Evolutionary conservation across 2,888 invertebrate species (phyloP), one percentile per base, ranked within the genome.

Genomic region (Drosophila incognita): DNA sequence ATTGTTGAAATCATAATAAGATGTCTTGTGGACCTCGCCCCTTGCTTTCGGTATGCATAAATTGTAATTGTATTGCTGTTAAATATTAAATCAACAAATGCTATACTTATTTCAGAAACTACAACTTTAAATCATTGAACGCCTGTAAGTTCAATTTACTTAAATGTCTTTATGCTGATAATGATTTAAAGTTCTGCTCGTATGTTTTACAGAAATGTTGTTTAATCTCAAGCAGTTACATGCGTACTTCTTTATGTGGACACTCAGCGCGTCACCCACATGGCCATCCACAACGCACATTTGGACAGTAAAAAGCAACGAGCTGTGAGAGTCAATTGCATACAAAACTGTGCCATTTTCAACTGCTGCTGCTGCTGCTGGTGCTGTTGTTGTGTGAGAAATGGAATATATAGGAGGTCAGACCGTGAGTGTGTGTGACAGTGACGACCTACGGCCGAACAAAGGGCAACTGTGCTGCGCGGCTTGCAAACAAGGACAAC

Each of bases 311-410:
- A 90, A 87, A 83, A 83, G 80, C 90, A 87, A 90, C 87, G 87
- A 90, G 90, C 87, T 87, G 87, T 88, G 87, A 82, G 90, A 87
- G 89, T 87, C 90, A 90, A 87, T 87, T 89, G 90, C 87, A 90
- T 89, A 90, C 87, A 89, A 90, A 87, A 87, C 83, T 77, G 84
- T 90, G 89, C 89, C 88, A 88, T 87, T 90, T 89, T 83, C 83
- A 79, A 80, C 70, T 62, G 70, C 65, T 68, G 65, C 49, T 61
- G 52, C 15, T 35, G 35, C 29, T 21, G 38, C 36, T 52, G 51
- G 35, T 51, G 35, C 29, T 61, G 42, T 29, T 60, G 24, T 24
- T 59, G 40, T 31, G 56, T 58, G 69, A 56, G 52, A 62, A 73
- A 54, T 54, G 69, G 63, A 38, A 48, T 24, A 21, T 38, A 15